phyloP scores from a whole-genome alignment of 2,888 invertebrate genomes.

The Tenthredo notha region DNA sequence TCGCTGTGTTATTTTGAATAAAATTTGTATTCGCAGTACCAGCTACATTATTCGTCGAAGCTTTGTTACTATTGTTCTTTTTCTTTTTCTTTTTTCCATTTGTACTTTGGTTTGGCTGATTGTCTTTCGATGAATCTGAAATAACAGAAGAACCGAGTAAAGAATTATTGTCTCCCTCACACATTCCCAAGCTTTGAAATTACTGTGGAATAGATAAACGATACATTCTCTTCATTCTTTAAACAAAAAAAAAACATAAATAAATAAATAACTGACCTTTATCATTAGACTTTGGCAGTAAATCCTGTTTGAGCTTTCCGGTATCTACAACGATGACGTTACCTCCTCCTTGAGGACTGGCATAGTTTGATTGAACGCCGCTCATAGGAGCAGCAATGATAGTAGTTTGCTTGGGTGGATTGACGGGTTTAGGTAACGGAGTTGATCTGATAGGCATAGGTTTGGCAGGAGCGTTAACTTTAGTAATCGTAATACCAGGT shows the following conservation, averaged over 20 bases:
- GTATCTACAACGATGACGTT: constrained; percentile 84
- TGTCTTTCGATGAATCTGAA: constrained; percentile 65
- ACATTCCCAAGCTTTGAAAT: neutral
- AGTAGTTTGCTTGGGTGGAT: constrained; percentile 74
- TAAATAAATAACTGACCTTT: constrained; percentile 65
- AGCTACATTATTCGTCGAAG: constrained; percentile 52
- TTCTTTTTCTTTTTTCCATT: constrained; percentile 81
- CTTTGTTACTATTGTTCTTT: constrained; percentile 77
- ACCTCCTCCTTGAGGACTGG: constrained; percentile 77
- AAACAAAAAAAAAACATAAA: neutral
- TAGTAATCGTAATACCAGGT: constrained; percentile 90
- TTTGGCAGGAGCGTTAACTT: constrained; percentile 81
- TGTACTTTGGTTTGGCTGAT: constrained; percentile 59
- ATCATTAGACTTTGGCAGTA: constrained; percentile 71
- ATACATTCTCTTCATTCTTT: neutral
- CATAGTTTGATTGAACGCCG: constrained; percentile 71
- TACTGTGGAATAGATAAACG: neutral
- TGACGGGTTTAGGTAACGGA: constrained; percentile 70
- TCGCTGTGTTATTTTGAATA: constrained; percentile 57
- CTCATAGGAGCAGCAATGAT: constrained; percentile 77
- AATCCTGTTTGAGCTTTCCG: constrained; percentile 80
- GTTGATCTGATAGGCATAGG: constrained; percentile 72
- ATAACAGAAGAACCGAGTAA: neutral
- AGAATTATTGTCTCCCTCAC: neutral
- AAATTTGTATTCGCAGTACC: constrained; percentile 61